A percentile compares a stretch with the other conserved stretches of the same genome.
phyloP scores from a whole-genome alignment of 2,113 vertebrate genomes.

The Sus scrofa region T2T-Sscrofa CM000812.6:123859001-123859500 shows the following conservation, averaged over 20 bases:
- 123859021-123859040: background rate
- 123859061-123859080: background rate
- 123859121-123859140: background rate
- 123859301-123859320: slow-evolving; percentile 39
- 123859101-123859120: background rate
- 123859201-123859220: background rate
- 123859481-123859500: rapidly evolving
- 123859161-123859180: background rate
- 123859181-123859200: background rate
- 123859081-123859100: background rate
- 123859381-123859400: slow-evolving; percentile 17
- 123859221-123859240: background rate
- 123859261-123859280: slow-evolving; percentile 39
- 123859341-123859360: slow-evolving; percentile 72
- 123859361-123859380: slow-evolving; percentile 48
- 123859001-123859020: background rate
- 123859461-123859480: slow-evolving; percentile 1
- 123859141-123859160: background rate
- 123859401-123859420: slow-evolving; percentile 56
- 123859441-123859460: background rate
- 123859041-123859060: background rate
- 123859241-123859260: background rate
- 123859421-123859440: slow-evolving; percentile 48
- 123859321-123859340: slow-evolving; percentile 68
- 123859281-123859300: slow-evolving; percentile 48